Base-by-base conservation (phyloP, 2,888 invertebrate species). In the Pycnomerus fuliginosus region DNA sequence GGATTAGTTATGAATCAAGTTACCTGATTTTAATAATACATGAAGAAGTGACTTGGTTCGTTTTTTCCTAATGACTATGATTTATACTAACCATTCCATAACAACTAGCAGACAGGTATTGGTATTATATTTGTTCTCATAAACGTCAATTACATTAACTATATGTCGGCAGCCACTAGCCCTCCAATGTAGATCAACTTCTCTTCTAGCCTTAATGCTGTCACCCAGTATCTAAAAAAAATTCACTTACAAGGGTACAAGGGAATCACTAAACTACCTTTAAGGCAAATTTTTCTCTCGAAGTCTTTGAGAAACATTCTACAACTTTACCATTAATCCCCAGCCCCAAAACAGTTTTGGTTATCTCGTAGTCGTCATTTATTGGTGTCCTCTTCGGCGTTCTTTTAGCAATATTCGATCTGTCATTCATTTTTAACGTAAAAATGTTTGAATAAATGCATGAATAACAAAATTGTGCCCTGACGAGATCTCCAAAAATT, bases 321-420 rank as follows among this genome's bases (percentile, higher is more conserved):
- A 99, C 89, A 37, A 99, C 98, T 82, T 98, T 98, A 50, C 98
- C 98, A 74, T 97, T 99, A 58, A 99, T 97, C 7, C 98, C 98
- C 50, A 97, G 81, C 28, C 98, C 98, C 48, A 99, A 80, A 27
- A 98, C 96, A 50, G 86, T 90, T 66, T 86, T 89, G 20, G 92
- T 90, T 64, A 97, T 90, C 69, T 88, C 86, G 73, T 93, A 97
- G 74, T 96, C 94, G 50, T 91, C 87, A 32, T 85, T 85, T 56
- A 96, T 87, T 29, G 87, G 85, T 36, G 85, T 84, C 60, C 83
- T 81, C 80, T 93, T 94, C 24, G 87, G 82, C 24, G 70, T 59
- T 30, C 38, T 1, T 38, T 24, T 20, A 38, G 38, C 14, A 20
- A n/a, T n/a, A n/a, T n/a, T n/a, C n/a, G n/a, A n/a, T n/a, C n/a